Evolutionary conservation across 2,797 vertebrate species (phyloP).

Genomic region (Neosalanx taihuensis): DNA sequence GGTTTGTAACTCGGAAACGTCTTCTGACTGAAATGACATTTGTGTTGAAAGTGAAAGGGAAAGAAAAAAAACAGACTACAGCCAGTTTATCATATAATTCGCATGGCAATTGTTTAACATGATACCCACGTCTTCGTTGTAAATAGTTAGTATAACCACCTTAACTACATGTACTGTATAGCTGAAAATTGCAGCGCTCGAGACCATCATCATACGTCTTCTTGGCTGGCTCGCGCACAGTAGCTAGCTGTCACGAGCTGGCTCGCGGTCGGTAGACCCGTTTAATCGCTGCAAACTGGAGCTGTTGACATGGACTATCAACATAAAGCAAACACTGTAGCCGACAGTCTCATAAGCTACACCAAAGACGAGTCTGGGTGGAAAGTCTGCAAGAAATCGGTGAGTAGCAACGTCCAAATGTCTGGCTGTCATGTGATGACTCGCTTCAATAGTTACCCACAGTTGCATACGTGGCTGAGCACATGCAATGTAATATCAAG

Average conservation of each 20-base stretch:
- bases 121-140: background rate
- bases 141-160: background rate
- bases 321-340: slow-evolving; percentile 64
- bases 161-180: background rate
- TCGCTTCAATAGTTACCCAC: too few relatives aligned
- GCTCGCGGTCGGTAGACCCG: slow-evolving; percentile 15
- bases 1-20: background rate
- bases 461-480: too few relatives aligned
- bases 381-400: slow-evolving; percentile 82
- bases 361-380: slow-evolving; percentile 79
- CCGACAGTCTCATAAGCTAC: slow-evolving; percentile 74
- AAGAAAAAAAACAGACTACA: background rate
- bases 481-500: too few relatives aligned
- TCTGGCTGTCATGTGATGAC: background rate
- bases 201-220: background rate
- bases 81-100: background rate
- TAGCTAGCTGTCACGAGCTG: slow-evolving; percentile 10
- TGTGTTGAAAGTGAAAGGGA: background rate
- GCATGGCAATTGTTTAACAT: background rate
- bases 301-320: slow-evolving; percentile 68
- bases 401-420: slow-evolving; percentile 52
- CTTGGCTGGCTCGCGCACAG: slow-evolving; percentile 27
- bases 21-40: background rate
- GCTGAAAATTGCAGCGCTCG: background rate
- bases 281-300: background rate